These are phyloP conservation scores for Limnephilus auricula DNA, from an alignment of 2,888 invertebrate genomes.

Conservation along the genomic window DNA sequence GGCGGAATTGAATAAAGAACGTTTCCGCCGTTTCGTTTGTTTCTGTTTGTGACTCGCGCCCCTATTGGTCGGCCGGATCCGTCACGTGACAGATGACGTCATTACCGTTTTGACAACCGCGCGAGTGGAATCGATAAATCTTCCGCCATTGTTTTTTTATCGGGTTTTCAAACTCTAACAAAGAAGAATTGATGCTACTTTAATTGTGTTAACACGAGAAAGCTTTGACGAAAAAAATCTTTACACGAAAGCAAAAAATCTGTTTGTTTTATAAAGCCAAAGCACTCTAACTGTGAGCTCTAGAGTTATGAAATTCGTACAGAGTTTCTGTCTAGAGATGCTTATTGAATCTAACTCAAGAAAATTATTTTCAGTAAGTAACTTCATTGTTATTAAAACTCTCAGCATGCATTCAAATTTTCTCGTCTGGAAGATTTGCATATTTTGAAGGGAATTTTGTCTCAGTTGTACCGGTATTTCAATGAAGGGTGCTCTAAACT, in stretches of 20 bases:
- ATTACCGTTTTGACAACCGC: slow-evolving; percentile 31
- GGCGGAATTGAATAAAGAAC: slow-evolving; percentile 13
- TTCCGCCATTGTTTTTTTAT: slow-evolving; percentile 5
- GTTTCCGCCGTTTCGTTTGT: background rate
- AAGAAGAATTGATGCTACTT: background rate
- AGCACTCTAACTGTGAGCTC: background rate
- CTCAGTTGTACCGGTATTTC: no score
- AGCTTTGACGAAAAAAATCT: background rate
- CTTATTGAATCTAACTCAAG: no score
- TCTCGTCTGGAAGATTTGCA: no score
- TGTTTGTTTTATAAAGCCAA: background rate
- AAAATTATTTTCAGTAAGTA: no score
- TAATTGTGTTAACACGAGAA: background rate
- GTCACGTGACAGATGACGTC: slow-evolving; percentile 45
- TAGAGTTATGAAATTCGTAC: no score
- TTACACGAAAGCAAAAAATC: background rate
- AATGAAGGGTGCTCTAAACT: no score
- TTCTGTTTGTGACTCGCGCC: slow-evolving; percentile 13
- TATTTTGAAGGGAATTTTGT: no score
- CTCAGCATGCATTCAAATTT: no score
- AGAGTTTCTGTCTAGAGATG: no score
- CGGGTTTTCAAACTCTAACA: slow-evolving; percentile 13
- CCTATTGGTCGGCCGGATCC: slow-evolving; percentile 3
- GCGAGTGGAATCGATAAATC: slow-evolving; percentile 29
- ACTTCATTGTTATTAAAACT: no score